Conservation (phyloP, 2,113 vertebrate species). For the Psephotus haematonotus region DNA sequence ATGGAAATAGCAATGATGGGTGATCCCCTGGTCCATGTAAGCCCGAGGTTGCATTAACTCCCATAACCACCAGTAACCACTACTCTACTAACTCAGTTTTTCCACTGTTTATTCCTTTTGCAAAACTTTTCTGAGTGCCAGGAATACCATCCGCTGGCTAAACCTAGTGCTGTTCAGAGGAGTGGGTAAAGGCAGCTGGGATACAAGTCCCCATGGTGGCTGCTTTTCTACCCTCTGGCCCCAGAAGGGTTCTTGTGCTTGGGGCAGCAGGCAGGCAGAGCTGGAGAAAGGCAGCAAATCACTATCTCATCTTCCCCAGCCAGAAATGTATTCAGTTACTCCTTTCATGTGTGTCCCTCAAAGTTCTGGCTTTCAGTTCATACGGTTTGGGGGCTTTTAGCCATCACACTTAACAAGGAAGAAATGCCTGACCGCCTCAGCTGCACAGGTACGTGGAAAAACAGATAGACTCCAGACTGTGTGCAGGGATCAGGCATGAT, state of each 20-base stretch:
- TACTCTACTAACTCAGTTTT: fast-evolving
- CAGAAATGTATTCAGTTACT: not conserved
- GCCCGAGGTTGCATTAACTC: not conserved
- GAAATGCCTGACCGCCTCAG: not conserved
- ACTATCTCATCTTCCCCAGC: fast-evolving
- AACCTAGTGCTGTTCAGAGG: fast-evolving
- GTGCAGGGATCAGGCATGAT: not conserved
- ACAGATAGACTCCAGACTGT: not conserved
- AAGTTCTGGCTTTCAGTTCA: not conserved
- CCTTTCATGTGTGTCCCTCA: not conserved
- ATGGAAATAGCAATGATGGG: not conserved
- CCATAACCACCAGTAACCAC: fast-evolving
- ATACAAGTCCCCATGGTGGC: fast-evolving
- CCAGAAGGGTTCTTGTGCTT: not conserved
- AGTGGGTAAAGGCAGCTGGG: fast-evolving
- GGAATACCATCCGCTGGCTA: constrained; percentile 67
- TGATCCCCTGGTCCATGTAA: not conserved
- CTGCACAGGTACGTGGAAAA: not conserved
- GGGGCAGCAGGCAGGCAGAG: not conserved
- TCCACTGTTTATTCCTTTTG: fast-evolving
- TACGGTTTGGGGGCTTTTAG: not conserved
- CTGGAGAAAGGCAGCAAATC: not conserved
- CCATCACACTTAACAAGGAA: not conserved
- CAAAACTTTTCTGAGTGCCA: not conserved
- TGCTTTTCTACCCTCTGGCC: fast-evolving